Conservation (phyloP, 2,888 invertebrate species). For the Spilosoma lubricipeda region DNA sequence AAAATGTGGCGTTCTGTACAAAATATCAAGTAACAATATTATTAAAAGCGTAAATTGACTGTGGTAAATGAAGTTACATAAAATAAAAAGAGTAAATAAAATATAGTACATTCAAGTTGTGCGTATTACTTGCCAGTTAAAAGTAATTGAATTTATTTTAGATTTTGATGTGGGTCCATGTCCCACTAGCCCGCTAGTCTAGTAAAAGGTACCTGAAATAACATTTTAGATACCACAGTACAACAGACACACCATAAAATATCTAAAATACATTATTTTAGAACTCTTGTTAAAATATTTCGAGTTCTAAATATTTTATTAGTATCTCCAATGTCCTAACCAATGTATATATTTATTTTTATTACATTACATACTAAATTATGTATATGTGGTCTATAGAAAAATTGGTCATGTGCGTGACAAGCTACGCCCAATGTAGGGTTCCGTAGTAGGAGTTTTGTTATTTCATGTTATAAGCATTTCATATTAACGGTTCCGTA, state of each 20-base stretch:
- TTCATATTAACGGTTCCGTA: too few species aligned
- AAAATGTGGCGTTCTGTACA: slow-evolving; percentile 41
- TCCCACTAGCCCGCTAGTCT: not conserved
- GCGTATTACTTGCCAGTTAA: not conserved
- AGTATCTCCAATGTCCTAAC: too few species aligned
- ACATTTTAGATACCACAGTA: not conserved
- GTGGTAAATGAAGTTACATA: not conserved
- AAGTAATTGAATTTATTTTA: not conserved
- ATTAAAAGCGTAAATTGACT: not conserved
- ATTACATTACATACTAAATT: not conserved
- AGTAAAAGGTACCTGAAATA: not conserved
- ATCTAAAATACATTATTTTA: not conserved
- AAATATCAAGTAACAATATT: slow-evolving; percentile 15
- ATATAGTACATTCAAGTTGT: not conserved
- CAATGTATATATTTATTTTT: not conserved
- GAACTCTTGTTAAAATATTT: not conserved
- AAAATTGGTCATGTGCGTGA: too few species aligned
- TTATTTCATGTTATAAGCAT: too few species aligned
- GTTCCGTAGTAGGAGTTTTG: too few species aligned
- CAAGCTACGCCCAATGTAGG: too few species aligned
- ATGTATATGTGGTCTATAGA: not conserved
- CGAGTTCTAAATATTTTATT: not conserved
- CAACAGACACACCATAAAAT: not conserved
- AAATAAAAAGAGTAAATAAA: not conserved
- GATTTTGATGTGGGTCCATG: not conserved